Base-by-base conservation (phyloP, 2,888 invertebrate species). In the Noctua comes region DNA sequence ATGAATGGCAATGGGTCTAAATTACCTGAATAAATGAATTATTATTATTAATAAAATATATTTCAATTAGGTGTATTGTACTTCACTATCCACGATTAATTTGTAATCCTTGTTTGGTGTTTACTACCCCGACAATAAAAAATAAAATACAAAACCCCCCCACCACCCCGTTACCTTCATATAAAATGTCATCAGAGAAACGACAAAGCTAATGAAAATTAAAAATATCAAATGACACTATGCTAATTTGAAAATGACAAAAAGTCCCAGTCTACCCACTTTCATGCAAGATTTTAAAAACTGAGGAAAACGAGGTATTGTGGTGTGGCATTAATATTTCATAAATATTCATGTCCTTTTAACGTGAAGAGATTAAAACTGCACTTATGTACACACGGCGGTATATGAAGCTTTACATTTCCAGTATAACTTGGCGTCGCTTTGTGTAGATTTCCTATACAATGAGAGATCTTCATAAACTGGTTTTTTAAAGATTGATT, bases 261-360 rank as follows among this genome's bases (percentile, higher is more conserved):
- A 76, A 69, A 74, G 21, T 21, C 43, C n/a, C 27, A 73, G 40
- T 36, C 21, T 21, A 76, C 24, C 70, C 51, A 83, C 21, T 80
- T 83, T 80, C 24, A 74, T 24, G 73, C 21, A 74, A 79, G 68
- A 75, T 80, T 36, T 13, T 40, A 76, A 86, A 86, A 84, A 76
- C 62, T 66, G 31, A 68, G 68, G 48, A 83, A 70, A 64, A 64
- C 31, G 54, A 62, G 80, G 43, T 74, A 74, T 83, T 86, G 86
- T 86, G 70, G 36, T 78, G 65, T 73, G 43, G n/a, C 57, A 68
- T 76, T 82, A 86, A 86, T 87, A 81, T 79, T 84, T 77, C 78
- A 86, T 86, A 84, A 86, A 87, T 86, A 86, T 86, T 84, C 87
- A 86, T 87, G 74, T 36, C 66, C 31, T 59, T 5, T 21, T 64